Evolutionary conservation across 2,113 vertebrate genomes (phyloP).

Genomic region (Cranoglanis bouderius): DNA sequence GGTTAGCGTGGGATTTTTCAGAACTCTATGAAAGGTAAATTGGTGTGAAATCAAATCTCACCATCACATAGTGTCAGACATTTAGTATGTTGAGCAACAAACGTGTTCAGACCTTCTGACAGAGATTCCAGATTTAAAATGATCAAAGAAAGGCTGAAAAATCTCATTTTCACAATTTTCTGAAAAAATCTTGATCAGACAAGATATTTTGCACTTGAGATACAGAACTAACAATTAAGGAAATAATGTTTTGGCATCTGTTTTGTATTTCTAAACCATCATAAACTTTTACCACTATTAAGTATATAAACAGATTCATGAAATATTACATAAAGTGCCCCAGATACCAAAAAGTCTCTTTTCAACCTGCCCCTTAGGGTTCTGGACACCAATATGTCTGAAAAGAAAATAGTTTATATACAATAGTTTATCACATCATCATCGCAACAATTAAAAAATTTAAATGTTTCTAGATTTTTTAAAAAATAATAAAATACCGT

Average conservation of each 20-base stretch:
- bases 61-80: neutral
- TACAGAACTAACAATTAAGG: neutral
- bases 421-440: too few species aligned
- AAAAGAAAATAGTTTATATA: too few species aligned
- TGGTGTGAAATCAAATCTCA: neutral
- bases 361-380: neutral
- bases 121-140: neutral
- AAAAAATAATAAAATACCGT: too few species aligned
- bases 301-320: neutral
- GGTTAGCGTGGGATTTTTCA: neutral
- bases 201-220: neutral
- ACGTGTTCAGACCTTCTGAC: neutral
- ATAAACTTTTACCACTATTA: neutral
- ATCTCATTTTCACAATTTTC: neutral
- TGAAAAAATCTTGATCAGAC: neutral
- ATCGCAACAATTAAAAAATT: too few species aligned
- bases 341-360: neutral
- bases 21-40: conserved; percentile 7
- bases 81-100: neutral
- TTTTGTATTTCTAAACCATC: neutral
- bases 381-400: neutral
- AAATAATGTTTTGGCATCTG: neutral
- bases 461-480: too few species aligned
- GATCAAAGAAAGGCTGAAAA: neutral
- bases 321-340: neutral